Evolutionary conservation across 2,113 vertebrate genomes (phyloP).

Genomic region (Tichodroma muraria): DNA sequence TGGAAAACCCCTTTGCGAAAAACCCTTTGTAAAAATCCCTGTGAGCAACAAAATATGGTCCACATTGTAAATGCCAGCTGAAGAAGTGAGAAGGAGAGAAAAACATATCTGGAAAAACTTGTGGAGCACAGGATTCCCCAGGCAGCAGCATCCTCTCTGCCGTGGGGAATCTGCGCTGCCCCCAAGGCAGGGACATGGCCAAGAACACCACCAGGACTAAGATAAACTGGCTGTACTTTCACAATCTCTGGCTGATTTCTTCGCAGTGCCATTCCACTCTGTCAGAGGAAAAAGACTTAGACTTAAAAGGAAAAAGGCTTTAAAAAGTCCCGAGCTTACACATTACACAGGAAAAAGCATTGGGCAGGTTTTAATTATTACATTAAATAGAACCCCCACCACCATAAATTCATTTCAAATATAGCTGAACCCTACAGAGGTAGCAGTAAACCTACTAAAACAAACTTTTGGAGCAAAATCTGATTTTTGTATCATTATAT

Average conservation of each 20-base stretch:
- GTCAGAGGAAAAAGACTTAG: background rate
- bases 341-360: background rate
- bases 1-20: background rate
- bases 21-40: background rate
- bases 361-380: background rate
- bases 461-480: background rate
- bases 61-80: background rate
- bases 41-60: accelerated
- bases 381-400: background rate
- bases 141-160: background rate
- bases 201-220: background rate
- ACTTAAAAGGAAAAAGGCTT: background rate
- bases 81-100: background rate
- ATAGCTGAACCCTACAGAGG: background rate
- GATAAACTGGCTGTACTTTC: background rate
- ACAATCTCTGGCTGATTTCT: background rate
- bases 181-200: background rate
- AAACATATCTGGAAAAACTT: background rate
- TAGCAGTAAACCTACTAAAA: background rate
- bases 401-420: background rate
- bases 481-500: background rate
- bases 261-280: background rate
- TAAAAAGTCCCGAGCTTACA: background rate
- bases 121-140: background rate
- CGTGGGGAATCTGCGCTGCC: background rate